Evolutionary conservation across 2,113 vertebrate species (phyloP).

Genomic region (Pedionomus torquatus): DNA sequence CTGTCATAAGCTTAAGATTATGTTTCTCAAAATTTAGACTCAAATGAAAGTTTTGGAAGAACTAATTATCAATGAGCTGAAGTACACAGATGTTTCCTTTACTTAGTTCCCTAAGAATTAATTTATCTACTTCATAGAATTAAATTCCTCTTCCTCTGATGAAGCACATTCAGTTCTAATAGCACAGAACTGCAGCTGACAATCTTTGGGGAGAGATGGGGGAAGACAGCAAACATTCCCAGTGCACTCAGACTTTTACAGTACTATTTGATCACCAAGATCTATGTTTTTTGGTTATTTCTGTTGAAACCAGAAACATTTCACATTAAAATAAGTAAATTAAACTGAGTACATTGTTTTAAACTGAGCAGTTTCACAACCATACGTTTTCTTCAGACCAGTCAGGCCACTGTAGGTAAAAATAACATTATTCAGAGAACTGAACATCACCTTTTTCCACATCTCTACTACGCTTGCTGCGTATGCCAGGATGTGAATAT

Average conservation of each 20-base stretch:
- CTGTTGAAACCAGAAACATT: not conserved
- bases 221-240: not conserved
- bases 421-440: not conserved
- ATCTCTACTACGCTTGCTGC: conserved; percentile 97
- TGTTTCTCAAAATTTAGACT: not conserved
- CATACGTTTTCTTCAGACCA: not conserved
- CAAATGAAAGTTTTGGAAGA: not conserved
- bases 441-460: conserved; percentile 92
- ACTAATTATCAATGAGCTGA: not conserved
- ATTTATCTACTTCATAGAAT: not conserved
- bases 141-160: not conserved
- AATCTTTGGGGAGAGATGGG: not conserved
- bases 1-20: not conserved
- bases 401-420: not conserved
- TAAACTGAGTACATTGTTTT: not conserved
- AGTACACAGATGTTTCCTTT: not conserved
- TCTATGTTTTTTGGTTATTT: not conserved
- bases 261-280: not conserved
- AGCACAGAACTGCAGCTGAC: not conserved
- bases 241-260: not conserved
- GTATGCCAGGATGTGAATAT: conserved; percentile 96
- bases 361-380: not conserved
- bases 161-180: not conserved
- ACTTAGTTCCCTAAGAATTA: not conserved
- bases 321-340: not conserved